Evolutionary conservation across 2,113 vertebrate genomes (phyloP).

Genomic region (Cacatua alba): DNA sequence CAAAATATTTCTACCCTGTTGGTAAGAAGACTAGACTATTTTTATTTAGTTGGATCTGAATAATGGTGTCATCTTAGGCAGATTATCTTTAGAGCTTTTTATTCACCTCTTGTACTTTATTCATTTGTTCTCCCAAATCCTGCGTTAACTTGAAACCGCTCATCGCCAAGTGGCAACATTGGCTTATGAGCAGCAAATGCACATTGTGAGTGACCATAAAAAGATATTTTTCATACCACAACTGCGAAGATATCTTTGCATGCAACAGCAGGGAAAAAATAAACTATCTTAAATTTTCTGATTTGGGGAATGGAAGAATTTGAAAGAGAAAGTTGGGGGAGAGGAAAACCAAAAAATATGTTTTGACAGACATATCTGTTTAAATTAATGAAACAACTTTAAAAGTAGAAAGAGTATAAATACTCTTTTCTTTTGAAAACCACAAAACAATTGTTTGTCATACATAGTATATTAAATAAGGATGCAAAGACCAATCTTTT

Average conservation of each 20-base stretch:
- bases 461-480: not conserved
- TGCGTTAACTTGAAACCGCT: not conserved
- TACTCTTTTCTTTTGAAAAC: not conserved
- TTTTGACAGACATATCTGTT: not conserved
- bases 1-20: not conserved
- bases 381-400: not conserved
- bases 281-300: not conserved
- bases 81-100: not conserved
- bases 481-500: not conserved
- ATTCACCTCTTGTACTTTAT: not conserved
- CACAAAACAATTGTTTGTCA: not conserved
- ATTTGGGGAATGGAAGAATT: not conserved
- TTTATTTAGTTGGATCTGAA: not conserved
- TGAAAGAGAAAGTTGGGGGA: not conserved
- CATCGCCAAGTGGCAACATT: fast-evolving
- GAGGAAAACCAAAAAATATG: not conserved
- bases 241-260: not conserved
- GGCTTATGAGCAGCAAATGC: not conserved
- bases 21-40: not conserved
- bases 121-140: not conserved
- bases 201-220: not conserved
- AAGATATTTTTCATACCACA: not conserved
- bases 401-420: not conserved
- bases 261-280: not conserved
- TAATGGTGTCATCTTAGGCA: not conserved